Base-by-base conservation (phyloP, 2,888 invertebrate species). In the Andrena chrysosceles region DNA sequence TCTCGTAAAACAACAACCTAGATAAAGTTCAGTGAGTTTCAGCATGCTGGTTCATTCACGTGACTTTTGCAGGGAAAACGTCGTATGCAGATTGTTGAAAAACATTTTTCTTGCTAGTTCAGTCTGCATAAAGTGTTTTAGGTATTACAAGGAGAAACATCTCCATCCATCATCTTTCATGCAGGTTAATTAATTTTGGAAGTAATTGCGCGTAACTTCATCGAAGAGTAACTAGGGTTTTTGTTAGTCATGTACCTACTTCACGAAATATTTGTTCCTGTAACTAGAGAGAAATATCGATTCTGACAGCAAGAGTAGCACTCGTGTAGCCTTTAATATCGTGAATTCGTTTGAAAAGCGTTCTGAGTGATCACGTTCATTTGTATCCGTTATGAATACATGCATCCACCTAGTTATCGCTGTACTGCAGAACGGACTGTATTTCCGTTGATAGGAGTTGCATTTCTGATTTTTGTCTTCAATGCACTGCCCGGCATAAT, bases 361-460 rank as follows among this genome's bases (percentile, higher is more conserved):
- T 63, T 63, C 49, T 31, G 29, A 66, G 20, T 31, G 29, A 70
- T 71, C 59, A 69, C 52, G n/a, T 48, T 52, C 83, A 72, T 81
- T 73, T 71, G 66, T 78, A 49, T 67, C 73, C 29, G 66, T 68
- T 48, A 52, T 48, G 77, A 60, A 69, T 70, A 78, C 75, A 54
- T 29, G 68, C 52, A 75, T 62, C 33, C 62, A 60, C 69, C 63
- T 52, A 63, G 59, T 82, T 82, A 78, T 84, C 70, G 78, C 64
- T 56, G 82, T 52, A 64, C 83, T 81, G 87, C 87, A 80, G 79
- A 78, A 84, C 83, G 81, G 76, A 85, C 87, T 87, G 88, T 86
- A 87, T 83, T 86, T 85, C 85, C 86, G 85, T 88, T 85, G 85
- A 88, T 88, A 86, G 75, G 77, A 84, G 81, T 80, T 87, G 86